Evolutionary conservation across 2,797 vertebrate species (phyloP).

Genomic region (Acomys russatus): DNA sequence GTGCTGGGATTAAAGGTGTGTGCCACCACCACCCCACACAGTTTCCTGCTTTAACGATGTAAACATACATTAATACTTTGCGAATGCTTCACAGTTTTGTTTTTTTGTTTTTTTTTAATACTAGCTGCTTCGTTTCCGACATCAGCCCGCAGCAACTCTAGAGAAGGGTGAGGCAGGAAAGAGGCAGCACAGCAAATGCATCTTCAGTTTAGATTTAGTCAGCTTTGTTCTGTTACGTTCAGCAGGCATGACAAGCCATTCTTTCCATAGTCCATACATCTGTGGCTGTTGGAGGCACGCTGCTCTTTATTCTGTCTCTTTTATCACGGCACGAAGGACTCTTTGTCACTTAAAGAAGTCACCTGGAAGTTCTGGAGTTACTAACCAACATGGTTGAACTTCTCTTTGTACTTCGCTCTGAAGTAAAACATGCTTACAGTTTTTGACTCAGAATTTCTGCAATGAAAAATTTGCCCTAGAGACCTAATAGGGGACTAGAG

Average conservation of each 20-base stretch:
- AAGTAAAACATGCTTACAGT: neutral
- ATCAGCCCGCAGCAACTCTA: slow-evolving; percentile 73
- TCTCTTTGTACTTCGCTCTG: neutral
- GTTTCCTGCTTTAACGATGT: neutral
- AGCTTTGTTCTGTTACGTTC: neutral
- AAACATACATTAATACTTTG: slow-evolving; percentile 82
- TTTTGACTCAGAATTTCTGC: slow-evolving; percentile 40
- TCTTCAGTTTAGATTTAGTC: neutral
- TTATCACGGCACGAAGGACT: slow-evolving; percentile 30
- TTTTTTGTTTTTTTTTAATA: no score
- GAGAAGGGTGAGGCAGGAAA: slow-evolving; percentile 30
- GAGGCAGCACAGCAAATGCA: neutral
- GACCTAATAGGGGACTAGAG: neutral
- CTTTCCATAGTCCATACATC: neutral
- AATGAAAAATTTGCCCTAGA: neutral
- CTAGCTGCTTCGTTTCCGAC: slow-evolving; percentile 38
- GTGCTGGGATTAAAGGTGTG: neutral
- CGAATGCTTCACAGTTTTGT: slow-evolving; percentile 46
- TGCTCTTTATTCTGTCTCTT: neutral
- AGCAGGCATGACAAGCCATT: neutral
- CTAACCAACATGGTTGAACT: neutral
- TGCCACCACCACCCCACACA: rapidly evolving
- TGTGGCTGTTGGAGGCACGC: neutral
- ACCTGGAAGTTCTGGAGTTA: neutral
- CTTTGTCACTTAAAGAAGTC: slow-evolving; percentile 1